These are phyloP conservation scores for Podarcis raffonei DNA, from an alignment of 2,113 vertebrate species.

Conservation along the genomic window DNA sequence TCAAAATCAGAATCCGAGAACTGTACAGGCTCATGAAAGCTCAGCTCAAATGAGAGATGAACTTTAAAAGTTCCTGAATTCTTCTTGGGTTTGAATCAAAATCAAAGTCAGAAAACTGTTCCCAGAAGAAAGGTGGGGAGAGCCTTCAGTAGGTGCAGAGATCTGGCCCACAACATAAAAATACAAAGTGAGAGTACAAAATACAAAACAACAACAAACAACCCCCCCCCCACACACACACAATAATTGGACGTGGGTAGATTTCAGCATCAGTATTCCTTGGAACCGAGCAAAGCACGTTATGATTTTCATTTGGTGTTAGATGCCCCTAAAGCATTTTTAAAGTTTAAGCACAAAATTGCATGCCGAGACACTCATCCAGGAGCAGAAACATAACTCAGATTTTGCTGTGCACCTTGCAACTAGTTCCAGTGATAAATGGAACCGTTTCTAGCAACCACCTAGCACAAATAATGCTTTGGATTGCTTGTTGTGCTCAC, in stretches of 20 bases:
- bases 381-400: constrained; percentile 50
- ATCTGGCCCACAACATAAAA: too few relatives aligned
- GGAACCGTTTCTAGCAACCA: constrained; percentile 54
- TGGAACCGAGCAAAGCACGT: constrained; percentile 2
- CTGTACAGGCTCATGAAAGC: neutral
- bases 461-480: constrained; percentile 61
- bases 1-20: neutral
- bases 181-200: too few relatives aligned
- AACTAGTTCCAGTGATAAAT: constrained; percentile 69
- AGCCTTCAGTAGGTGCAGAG: too few relatives aligned
- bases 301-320: constrained; percentile 33
- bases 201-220: too few relatives aligned
- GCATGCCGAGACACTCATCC: constrained; percentile 39
- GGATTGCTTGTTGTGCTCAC: constrained; percentile 66
- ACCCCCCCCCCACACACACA: too few relatives aligned
- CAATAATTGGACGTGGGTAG: neutral
- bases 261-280: neutral
- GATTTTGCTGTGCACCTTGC: constrained; percentile 48
- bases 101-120: neutral
- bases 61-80: neutral
- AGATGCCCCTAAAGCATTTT: constrained; percentile 40
- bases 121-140: neutral
- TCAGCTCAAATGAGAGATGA: neutral
- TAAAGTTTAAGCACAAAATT: constrained; percentile 45
- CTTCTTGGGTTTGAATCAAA: neutral